Base-by-base conservation (phyloP, 1,140 invertebrate species). In the Leptinotarsa defecta region DNA sequence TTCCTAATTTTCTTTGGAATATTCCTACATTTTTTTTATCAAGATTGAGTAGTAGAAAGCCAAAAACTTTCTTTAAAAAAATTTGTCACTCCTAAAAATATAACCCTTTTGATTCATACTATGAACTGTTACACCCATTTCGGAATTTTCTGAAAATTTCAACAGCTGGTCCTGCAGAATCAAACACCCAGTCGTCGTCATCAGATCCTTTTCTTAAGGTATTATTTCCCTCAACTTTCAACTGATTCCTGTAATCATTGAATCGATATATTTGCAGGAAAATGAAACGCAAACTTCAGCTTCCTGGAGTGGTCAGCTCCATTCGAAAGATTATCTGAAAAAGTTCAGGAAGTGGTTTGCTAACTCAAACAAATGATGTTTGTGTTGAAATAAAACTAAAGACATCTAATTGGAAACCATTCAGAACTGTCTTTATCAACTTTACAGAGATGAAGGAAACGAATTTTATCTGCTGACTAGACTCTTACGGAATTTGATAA, bases 321-420 rank as follows among this genome's bases (percentile, higher is more conserved):
- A n/a, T 57, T 68, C 65, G 6, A 27, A 68, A 68, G 34, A 68
- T 24, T 68, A 43, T 68, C 34, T 68, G 15, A 27, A 15, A 68
- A 64, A 68, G 65, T 68, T 68, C 52, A 68, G 65, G 65, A 34
- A 68, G 8, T 43, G 65, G 65, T 68, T 68, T 68, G 24, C 65
- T 68, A 68, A 68, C 65, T 68, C n/a, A 68, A 68, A 68, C 65
- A 68, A 68, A 68, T 43, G 65, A 68, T 68, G 65, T 68, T 68
- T 68, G 27, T 43, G 15, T 68, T 68, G 65, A 19, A 27, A 43
- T 68, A 43, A 68, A 68, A 68, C 65, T 27, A 24, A 68, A 68
- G 65, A 68, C 65, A 43, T 24, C 65, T 68, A 68, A 68, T 68
- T 24, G 65, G 24, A 24, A 68, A 24, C 34, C 27, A 68, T 43